Base-by-base conservation (phyloP, 2,888 invertebrate species). In the Brenthis daphne region DNA sequence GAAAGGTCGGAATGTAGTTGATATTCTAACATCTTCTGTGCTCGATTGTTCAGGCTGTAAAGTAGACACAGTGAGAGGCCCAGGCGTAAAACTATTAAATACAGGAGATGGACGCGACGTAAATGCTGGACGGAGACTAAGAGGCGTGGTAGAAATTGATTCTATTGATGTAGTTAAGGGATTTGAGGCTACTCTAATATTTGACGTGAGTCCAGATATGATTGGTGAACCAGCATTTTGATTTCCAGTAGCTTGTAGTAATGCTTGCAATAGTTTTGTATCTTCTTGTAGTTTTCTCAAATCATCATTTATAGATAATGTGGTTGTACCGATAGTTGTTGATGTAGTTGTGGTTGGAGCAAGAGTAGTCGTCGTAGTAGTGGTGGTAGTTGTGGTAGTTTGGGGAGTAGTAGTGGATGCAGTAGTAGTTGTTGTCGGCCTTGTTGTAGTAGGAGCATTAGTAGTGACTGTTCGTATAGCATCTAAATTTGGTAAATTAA, bases 211-310 rank as follows among this genome's bases (percentile, higher is more conserved):
- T 60, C 88, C 86, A 65, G 91, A 85, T 80, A 92, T 87, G 14
- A 86, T 75, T 48, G 92, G 92, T 20, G 83, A 78, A 50, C 76
- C 79, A 67, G 77, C 74, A 73, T 85, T 90, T 78, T 89, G 75
- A 33, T 71, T 84, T 70, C 85, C 85, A 57, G 88, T 87, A 13
- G 87, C 86, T 80, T 91, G 88, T 79, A 92, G 83, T 70, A 91
- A 79, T 66, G 90, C 90, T 82, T 93, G 85, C 79, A 92, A 81
- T 74, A 92, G 80, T 77, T 86, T 85, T 57, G 88, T 82, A 74
- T 93, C 91, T 79, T 91, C 89, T 81, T 88, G 85, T 65, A 89
- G 79, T 77, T 86, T 86, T 80, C 82, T 86, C n/a, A 90, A 75
- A 57, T 92, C 89, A 56, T 86, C 85, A 71, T 83, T 80, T 57